Percentiles rank a stretch among this genome's conserved stretches.
Evolutionary conservation across 2,113 vertebrate genomes (phyloP).

Genomic region (Microcebus ravelobensis): DNA sequence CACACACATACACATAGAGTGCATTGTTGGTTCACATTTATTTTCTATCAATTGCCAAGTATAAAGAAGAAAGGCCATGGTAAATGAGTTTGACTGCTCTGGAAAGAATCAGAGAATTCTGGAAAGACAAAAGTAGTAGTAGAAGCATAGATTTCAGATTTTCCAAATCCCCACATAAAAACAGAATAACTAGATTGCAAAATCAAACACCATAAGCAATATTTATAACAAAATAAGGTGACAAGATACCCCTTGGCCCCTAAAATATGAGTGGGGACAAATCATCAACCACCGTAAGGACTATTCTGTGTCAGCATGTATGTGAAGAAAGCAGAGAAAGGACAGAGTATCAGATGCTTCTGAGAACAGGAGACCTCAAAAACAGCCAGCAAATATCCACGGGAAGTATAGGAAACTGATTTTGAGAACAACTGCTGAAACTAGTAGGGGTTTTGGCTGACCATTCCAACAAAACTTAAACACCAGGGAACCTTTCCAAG

Average conservation of each 20-base stretch:
- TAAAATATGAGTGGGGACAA: background rate
- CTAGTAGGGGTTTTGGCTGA: background rate
- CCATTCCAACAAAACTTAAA: background rate
- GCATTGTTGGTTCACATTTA: background rate
- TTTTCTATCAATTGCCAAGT: background rate
- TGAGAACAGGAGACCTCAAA: background rate
- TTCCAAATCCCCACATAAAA: constrained; percentile 19
- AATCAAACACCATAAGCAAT: constrained; percentile 1
- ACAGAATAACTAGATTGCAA: background rate
- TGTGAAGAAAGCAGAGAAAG: background rate
- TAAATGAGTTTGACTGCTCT: background rate
- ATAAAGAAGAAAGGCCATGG: background rate
- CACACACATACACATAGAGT: background rate
- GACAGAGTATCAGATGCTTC: background rate
- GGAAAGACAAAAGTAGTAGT: background rate
- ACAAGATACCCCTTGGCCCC: background rate
- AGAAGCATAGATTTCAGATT: background rate
- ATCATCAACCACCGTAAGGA: background rate
- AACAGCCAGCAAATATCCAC: background rate
- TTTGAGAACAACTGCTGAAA: background rate
- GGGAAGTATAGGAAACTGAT: background rate
- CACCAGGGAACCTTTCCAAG: background rate
- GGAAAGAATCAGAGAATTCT: constrained; percentile 45
- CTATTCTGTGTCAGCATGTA: background rate
- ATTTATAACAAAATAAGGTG: constrained; percentile 39